Evolutionary conservation across 2,888 invertebrate genomes (phyloP).

Genomic region (Gasteruption jaculator): DNA sequence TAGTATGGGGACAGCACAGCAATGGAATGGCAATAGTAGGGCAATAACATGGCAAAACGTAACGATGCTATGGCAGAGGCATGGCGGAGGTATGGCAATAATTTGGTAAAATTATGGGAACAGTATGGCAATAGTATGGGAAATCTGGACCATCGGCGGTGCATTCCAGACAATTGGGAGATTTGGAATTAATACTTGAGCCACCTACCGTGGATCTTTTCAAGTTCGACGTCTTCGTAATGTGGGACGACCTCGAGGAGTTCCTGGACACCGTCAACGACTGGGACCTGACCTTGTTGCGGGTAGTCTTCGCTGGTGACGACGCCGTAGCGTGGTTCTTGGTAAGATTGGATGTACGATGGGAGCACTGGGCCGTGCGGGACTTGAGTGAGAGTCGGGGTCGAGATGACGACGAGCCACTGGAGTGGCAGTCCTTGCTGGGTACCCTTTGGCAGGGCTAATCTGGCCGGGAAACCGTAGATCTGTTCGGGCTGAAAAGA

Average conservation of each 20-base stretch:
- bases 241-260: constrained; percentile 38
- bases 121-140: too few species aligned
- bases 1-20: too few species aligned
- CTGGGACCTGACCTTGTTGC: constrained; percentile 24
- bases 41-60: too few species aligned
- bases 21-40: too few species aligned
- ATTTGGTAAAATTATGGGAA: too few species aligned
- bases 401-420: constrained; percentile 59
- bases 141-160: too few species aligned
- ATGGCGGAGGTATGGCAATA: too few species aligned
- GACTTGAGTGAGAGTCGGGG: constrained; percentile 50
- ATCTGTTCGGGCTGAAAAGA: constrained; percentile 51
- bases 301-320: constrained; percentile 34
- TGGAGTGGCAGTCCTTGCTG: constrained; percentile 62
- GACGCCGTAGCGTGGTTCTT: constrained; percentile 35
- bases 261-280: constrained; percentile 26
- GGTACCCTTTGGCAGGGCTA: constrained; percentile 64
- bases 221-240: constrained; percentile 16
- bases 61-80: too few species aligned
- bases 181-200: too few species aligned
- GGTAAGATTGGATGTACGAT: constrained; percentile 33
- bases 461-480: constrained; percentile 60
- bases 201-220: constrained; percentile 19
- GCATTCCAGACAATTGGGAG: too few species aligned
- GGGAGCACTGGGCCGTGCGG: constrained; percentile 54